Conservation (phyloP, 2,797 vertebrate genomes). For the Microctenopoma stevenorrisi region DNA sequence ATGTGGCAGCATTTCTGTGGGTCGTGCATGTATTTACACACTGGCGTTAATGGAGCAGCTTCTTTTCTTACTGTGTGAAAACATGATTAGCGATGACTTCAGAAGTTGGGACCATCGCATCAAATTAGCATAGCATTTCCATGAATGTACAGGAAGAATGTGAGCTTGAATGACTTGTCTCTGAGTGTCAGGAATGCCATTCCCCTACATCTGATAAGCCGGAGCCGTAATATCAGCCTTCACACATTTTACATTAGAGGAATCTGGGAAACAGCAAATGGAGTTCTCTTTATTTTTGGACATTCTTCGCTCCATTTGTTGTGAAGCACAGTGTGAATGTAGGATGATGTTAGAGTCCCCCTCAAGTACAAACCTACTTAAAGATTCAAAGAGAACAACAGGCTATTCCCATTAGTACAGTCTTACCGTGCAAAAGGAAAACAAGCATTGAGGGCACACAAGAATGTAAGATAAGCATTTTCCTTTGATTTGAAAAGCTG, state of each 20-base stretch:
- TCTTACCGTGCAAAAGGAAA: constrained; percentile 36
- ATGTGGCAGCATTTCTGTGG: too few species aligned
- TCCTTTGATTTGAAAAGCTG: constrained; percentile 74
- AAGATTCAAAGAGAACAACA: constrained; percentile 68
- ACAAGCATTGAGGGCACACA: constrained; percentile 35
- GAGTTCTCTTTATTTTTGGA: constrained; percentile 49
- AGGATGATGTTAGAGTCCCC: constrained; percentile 50
- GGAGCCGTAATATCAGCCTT: background rate
- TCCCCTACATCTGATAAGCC: constrained; percentile 4
- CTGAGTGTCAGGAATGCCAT: background rate
- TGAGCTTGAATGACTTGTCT: background rate
- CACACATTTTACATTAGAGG: background rate
- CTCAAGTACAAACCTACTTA: constrained; percentile 64
- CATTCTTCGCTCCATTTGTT: constrained; percentile 48
- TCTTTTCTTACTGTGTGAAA: background rate
- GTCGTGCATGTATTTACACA: background rate
- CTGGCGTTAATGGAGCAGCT: background rate
- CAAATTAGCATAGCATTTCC: background rate
- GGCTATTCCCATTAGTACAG: constrained; percentile 57
- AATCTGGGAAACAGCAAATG: constrained; percentile 10
- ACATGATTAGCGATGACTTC: background rate
- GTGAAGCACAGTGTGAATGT: constrained; percentile 45
- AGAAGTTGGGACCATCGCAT: background rate
- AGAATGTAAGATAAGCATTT: constrained; percentile 66
- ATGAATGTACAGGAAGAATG: background rate